Conservation (phyloP, 2,113 vertebrate species). For the Cyanoderma ruficeps region DNA sequence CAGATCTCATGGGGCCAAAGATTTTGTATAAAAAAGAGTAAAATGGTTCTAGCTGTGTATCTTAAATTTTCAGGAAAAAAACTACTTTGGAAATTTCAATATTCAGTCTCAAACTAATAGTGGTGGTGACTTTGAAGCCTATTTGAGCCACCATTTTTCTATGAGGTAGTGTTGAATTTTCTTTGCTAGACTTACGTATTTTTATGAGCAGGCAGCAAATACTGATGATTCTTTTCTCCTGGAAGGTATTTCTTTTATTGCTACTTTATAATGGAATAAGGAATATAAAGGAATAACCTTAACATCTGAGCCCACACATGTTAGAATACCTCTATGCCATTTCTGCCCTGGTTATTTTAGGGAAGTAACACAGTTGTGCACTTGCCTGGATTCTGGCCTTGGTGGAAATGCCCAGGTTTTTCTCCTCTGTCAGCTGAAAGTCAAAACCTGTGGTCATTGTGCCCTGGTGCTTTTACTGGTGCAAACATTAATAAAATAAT, state of each 20-base stretch:
- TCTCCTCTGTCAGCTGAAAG: not conserved
- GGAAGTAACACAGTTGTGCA: not conserved
- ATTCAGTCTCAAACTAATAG: not conserved
- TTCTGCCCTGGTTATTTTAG: not conserved
- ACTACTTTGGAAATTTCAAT: not conserved
- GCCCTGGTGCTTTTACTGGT: not conserved
- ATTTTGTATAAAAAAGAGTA: not conserved
- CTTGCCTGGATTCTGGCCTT: not conserved
- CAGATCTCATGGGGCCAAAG: not conserved
- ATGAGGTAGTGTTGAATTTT: not conserved
- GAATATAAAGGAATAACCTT: not conserved
- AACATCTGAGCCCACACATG: not conserved
- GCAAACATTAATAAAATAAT: not conserved
- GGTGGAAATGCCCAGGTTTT: not conserved
- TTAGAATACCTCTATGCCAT: not conserved
- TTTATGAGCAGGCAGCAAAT: not conserved
- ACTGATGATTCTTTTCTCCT: not conserved
- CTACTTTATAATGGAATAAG: not conserved
- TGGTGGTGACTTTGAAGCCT: not conserved
- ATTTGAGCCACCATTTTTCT: not conserved
- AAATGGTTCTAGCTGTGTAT: not conserved
- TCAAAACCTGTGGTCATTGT: not conserved
- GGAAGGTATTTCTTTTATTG: not conserved
- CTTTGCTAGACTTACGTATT: not conserved
- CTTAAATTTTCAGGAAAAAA: slow-evolving; percentile 1